Conservation (phyloP, 2,113 vertebrate species). For the Carassius gibelio region DNA sequence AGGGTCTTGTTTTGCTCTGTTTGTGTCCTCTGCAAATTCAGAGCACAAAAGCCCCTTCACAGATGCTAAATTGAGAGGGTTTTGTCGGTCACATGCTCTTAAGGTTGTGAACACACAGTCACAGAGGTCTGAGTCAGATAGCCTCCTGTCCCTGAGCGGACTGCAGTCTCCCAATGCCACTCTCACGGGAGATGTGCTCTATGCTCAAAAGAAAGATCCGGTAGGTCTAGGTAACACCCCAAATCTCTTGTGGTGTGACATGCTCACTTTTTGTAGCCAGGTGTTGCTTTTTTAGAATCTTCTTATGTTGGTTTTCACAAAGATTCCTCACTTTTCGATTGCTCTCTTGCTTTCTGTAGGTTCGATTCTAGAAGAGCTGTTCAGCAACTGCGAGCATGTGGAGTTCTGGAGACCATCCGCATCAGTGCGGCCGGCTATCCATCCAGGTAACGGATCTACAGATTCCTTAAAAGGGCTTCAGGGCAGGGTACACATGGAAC, state of each 20-base stretch:
- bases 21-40: slow-evolving; percentile 42
- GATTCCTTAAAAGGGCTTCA: neutral
- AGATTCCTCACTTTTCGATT: neutral
- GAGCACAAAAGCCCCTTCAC: slow-evolving; percentile 54
- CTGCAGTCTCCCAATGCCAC: slow-evolving; percentile 40
- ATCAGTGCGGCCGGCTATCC: slow-evolving; percentile 96
- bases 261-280: neutral
- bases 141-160: slow-evolving; percentile 21
- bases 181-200: slow-evolving; percentile 32
- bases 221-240: slow-evolving; percentile 46
- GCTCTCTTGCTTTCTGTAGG: slow-evolving; percentile 67
- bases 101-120: slow-evolving; percentile 24
- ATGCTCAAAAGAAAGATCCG: slow-evolving; percentile 56
- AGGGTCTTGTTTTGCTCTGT: slow-evolving; percentile 15
- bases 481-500: neutral
- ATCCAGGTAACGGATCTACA: slow-evolving; percentile 78
- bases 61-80: slow-evolving; percentile 55
- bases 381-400: slow-evolving; percentile 93
- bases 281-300: neutral
- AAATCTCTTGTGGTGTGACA: neutral
- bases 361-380: slow-evolving; percentile 88
- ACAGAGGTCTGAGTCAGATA: slow-evolving; percentile 24
- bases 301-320: neutral
- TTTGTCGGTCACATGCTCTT: slow-evolving; percentile 60
- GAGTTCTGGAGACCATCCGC: slow-evolving; percentile 93